Percentiles rank a stretch among this genome's conserved stretches.
Evolutionary conservation across 2,113 vertebrate species (phyloP).

Genomic region (Urocolius indicus): DNA sequence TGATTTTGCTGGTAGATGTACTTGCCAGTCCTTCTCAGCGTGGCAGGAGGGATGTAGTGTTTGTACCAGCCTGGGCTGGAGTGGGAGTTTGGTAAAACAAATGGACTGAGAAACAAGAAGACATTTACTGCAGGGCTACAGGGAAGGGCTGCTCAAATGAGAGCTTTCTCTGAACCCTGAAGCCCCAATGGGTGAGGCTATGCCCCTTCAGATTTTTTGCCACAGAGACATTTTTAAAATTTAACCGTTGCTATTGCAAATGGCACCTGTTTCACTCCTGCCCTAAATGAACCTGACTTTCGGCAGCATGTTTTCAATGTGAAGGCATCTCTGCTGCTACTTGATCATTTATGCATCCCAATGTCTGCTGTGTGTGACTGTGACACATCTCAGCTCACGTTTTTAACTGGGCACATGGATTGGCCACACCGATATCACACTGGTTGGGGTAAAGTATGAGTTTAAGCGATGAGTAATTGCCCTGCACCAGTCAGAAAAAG

Average conservation of each 20-base stretch:
- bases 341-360: background rate
- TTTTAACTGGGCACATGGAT: rapidly evolving
- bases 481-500: background rate
- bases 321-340: background rate
- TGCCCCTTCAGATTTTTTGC: background rate
- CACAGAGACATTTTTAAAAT: background rate
- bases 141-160: background rate
- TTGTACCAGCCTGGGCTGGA: background rate
- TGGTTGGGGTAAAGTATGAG: background rate
- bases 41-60: background rate
- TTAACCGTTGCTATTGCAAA: background rate
- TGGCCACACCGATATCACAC: rapidly evolving
- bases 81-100: rapidly evolving
- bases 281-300: background rate
- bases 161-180: background rate
- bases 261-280: background rate
- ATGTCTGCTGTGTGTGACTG: background rate
- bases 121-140: background rate
- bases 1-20: slow-evolving; percentile 43
- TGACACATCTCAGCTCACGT: rapidly evolving
- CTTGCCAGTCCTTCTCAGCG: background rate
- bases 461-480: background rate
- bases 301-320: background rate
- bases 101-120: background rate
- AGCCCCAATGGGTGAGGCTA: too few species aligned